These are phyloP conservation scores for Galeopsomyia nigrocyanea DNA, from an alignment of 2,888 invertebrate genomes.

Conservation along the genomic window DNA sequence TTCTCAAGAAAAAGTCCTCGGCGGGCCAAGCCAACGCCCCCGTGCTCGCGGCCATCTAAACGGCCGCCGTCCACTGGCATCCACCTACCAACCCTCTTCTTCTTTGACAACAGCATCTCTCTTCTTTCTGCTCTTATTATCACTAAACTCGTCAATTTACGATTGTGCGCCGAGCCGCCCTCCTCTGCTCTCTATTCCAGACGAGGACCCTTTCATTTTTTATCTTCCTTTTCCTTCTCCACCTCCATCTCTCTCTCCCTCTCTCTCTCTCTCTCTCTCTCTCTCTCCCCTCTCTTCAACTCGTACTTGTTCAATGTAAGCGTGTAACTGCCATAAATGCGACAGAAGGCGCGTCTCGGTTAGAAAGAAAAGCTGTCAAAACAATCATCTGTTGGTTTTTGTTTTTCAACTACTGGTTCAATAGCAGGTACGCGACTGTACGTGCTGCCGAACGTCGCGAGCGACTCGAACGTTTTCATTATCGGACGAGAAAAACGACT, in stretches of 20 bases:
- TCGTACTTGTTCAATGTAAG: constrained; percentile 41
- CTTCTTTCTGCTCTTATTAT: constrained; percentile 18
- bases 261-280: constrained; percentile 30
- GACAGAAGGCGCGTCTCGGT: constrained; percentile 20
- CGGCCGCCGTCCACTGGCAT: constrained; percentile 59
- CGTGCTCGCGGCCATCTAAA: constrained; percentile 56
- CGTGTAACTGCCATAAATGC: constrained; percentile 43
- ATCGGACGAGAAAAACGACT: constrained; percentile 2
- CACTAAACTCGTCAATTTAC: background rate
- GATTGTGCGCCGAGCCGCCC: too few species aligned
- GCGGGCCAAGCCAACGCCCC: constrained; percentile 57
- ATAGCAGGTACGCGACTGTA: too few species aligned
- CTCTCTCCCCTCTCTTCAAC: constrained; percentile 10
- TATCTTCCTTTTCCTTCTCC: constrained; percentile 2
- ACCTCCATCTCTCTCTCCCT: constrained; percentile 28
- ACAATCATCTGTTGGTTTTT: too few species aligned
- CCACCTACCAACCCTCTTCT: constrained; percentile 48
- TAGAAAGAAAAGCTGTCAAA: constrained; percentile 10
- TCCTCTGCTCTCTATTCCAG: too few species aligned
- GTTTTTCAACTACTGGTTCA: too few species aligned
- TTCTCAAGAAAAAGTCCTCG: constrained; percentile 75
- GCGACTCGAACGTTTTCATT: constrained; percentile 28
- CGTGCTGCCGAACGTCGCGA: background rate
- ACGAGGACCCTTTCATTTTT: too few species aligned
- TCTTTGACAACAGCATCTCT: background rate